Percentiles rank a stretch among this genome's conserved stretches.
phyloP scores from a whole-genome alignment of 2,113 vertebrate species.

The Silurus meridionalis region DNA sequence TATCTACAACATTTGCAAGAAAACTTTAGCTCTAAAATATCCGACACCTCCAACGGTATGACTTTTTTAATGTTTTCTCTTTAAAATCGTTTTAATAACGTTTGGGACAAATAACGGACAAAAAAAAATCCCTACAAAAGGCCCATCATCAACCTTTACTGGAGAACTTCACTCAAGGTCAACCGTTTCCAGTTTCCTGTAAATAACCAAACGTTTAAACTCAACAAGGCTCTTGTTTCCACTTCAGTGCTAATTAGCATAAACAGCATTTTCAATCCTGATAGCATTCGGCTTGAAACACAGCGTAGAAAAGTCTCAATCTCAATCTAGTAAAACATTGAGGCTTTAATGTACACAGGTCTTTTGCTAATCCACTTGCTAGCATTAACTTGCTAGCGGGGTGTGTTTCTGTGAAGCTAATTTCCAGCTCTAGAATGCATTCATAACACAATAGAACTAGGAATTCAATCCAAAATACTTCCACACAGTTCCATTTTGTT shows the following conservation, averaged over 20 bases:
- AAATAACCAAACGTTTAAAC: conserved; percentile 9
- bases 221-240: conserved; percentile 14
- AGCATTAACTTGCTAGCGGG: background rate
- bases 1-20: background rate
- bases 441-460: background rate
- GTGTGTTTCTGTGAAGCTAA: background rate
- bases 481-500: no score
- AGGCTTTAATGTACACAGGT: background rate
- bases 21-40: background rate
- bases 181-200: conserved; percentile 1
- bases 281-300: background rate
- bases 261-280: background rate
- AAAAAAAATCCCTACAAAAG: background rate
- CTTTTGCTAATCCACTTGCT: background rate
- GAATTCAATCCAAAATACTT: background rate
- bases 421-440: background rate
- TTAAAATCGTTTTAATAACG: background rate
- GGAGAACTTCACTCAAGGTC: background rate
- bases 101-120: background rate
- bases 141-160: background rate
- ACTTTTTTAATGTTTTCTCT: no score
- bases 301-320: no score
- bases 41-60: background rate
- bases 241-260: background rate
- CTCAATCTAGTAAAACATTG: background rate